Evolutionary conservation across 2,888 invertebrate genomes (phyloP).

Genomic region (Iselma pallidipennis): DNA sequence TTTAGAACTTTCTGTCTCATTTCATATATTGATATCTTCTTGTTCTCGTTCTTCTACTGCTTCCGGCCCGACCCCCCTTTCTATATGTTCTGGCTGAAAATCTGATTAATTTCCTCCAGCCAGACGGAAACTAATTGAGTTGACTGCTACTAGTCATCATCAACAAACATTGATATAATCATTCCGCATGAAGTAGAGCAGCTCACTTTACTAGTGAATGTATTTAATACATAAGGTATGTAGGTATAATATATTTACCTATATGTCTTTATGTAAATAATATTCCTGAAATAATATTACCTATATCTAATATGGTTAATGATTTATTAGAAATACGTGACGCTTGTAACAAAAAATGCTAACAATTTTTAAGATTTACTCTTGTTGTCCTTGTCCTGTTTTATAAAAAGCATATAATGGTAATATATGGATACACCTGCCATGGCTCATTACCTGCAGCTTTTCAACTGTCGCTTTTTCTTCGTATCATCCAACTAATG

Average conservation of each 20-base stretch:
- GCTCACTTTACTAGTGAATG: background rate
- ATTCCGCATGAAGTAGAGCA: background rate
- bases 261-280: no score
- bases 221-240: no score
- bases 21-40: background rate
- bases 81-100: background rate
- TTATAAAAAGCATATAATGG: slow-evolving; percentile 26
- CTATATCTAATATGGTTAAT: no score
- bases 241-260: no score
- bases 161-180: slow-evolving; percentile 9
- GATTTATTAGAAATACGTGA: no score
- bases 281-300: no score
- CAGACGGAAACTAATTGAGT: slow-evolving; percentile 10
- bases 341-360: no score
- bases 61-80: background rate
- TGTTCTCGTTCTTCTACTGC: no score
- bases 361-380: background rate
- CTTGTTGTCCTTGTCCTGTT: slow-evolving; percentile 9
- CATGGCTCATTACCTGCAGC: slow-evolving; percentile 38
- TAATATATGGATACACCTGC: slow-evolving; percentile 37
- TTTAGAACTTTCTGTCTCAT: background rate
- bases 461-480: slow-evolving; percentile 37
- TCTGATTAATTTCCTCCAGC: slow-evolving; percentile 9
- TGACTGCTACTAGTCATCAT: slow-evolving; percentile 7
- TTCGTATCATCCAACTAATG: slow-evolving; percentile 15